Percentiles rank a stretch among this genome's conserved stretches.
These are phyloP conservation scores for Taphrorychus bicolor DNA, from an alignment of 2,888 invertebrate species.

Conservation along the genomic window DNA sequence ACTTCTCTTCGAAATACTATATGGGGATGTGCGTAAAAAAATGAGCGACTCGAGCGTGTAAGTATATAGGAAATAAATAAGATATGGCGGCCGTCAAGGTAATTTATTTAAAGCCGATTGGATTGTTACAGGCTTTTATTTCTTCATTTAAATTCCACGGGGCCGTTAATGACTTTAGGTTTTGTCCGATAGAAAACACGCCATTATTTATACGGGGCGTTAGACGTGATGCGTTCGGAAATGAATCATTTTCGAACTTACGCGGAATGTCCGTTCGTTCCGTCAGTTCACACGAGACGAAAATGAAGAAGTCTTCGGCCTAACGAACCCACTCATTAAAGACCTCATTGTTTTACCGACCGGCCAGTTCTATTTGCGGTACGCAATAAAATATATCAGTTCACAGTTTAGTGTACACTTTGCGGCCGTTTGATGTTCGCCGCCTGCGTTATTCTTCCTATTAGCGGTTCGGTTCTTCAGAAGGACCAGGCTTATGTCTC, in stretches of 20 bases:
- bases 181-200: slow-evolving; percentile 19
- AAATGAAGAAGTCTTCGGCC: background rate
- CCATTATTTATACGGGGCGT: slow-evolving; percentile 11
- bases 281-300: slow-evolving; percentile 2
- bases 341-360: slow-evolving; percentile 29
- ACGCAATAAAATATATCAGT: slow-evolving; percentile 37
- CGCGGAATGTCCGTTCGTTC: slow-evolving; percentile 1
- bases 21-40: slow-evolving; percentile 6
- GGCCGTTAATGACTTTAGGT: slow-evolving; percentile 18
- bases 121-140: slow-evolving; percentile 25
- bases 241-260: background rate
- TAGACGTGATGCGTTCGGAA: background rate
- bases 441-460: slow-evolving; percentile 34
- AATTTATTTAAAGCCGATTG: slow-evolving; percentile 27
- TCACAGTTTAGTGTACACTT: slow-evolving; percentile 40
- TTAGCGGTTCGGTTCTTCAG: slow-evolving; percentile 33
- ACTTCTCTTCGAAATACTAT: no score
- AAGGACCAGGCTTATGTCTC: slow-evolving; percentile 21
- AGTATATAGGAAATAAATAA: background rate
- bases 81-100: slow-evolving; percentile 23
- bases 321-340: slow-evolving; percentile 30
- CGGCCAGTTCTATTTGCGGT: slow-evolving; percentile 26
- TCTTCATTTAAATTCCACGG: slow-evolving; percentile 26
- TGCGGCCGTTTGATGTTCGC: slow-evolving; percentile 31
- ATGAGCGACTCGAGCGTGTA: background rate